Percentiles rank a stretch among this genome's conserved stretches.
Conservation (phyloP, 2,888 invertebrate genomes). For the Galerucella pusilla region DNA sequence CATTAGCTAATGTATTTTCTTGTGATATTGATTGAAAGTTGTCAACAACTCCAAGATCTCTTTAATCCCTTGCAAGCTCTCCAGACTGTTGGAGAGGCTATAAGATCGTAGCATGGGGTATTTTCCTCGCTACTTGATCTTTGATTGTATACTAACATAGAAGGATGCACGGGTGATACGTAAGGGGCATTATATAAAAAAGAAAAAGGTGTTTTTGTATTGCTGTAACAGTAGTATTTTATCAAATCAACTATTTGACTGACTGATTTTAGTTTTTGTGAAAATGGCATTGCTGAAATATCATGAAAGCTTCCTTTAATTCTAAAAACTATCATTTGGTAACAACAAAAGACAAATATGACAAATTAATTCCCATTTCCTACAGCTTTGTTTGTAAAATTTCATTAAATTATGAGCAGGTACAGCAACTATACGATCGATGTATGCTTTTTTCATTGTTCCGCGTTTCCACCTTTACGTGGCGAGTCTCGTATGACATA, state of each 20-base stretch:
- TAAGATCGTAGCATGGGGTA: conserved; percentile 20
- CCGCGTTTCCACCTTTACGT: not conserved
- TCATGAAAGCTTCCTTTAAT: too few species aligned
- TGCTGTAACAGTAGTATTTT: not conserved
- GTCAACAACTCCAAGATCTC: conserved; percentile 39
- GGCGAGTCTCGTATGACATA: not conserved
- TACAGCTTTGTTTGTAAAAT: not conserved
- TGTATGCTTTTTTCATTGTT: not conserved
- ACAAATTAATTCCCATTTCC: not conserved
- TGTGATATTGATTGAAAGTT: conserved; percentile 39
- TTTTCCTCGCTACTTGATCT: conserved; percentile 23
- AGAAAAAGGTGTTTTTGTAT: not conserved
- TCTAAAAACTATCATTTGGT: too few species aligned
- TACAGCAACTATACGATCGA: not conserved
- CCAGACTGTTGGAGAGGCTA: conserved; percentile 31
- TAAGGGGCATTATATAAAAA: not conserved
- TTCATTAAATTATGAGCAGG: not conserved
- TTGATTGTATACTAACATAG: conserved; percentile 18
- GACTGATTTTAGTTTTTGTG: too few species aligned
- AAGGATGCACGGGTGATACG: not conserved
- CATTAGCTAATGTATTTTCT: conserved; percentile 41
- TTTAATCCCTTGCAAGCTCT: conserved; percentile 35
- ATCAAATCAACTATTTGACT: too few species aligned
- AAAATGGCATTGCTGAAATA: too few species aligned
- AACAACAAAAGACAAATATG: too few species aligned